Conservation (phyloP, 1,140 invertebrate species). For the Philotrypesis tridentata region DNA sequence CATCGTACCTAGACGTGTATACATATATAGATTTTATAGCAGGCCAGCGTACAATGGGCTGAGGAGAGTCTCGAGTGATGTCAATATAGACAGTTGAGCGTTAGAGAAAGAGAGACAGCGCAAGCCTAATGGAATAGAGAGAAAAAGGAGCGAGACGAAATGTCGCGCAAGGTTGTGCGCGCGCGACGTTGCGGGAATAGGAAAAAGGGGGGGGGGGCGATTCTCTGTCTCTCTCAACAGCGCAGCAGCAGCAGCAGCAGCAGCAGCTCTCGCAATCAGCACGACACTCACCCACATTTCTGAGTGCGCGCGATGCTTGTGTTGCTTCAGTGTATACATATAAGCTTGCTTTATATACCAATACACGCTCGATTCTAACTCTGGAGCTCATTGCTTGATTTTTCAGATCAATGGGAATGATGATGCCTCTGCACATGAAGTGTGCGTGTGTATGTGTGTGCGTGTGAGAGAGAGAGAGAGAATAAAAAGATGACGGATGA, state of each 20-base stretch:
- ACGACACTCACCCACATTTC: slow-evolving; percentile 42
- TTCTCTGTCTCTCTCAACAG: background rate
- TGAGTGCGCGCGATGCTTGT: background rate
- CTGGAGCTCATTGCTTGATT: background rate
- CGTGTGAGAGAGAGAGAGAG: background rate
- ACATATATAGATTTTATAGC: background rate
- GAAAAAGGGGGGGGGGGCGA: background rate
- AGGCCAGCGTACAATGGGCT: background rate
- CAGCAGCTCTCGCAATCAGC: slow-evolving; percentile 24
- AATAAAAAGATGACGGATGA: background rate
- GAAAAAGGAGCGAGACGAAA: slow-evolving; percentile 9
- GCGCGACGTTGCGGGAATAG: background rate
- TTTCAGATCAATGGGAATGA: background rate
- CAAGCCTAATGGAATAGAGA: background rate
- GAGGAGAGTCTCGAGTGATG: background rate
- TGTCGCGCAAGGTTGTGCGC: slow-evolving; percentile 41
- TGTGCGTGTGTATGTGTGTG: too few species aligned
- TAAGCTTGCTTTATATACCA: background rate
- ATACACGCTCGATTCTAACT: background rate
- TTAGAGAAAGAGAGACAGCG: background rate
- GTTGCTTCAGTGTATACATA: background rate
- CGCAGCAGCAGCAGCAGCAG: background rate
- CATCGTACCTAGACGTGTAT: background rate
- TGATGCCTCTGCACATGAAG: too few species aligned
- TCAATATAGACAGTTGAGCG: background rate